Evolutionary conservation across 2,888 invertebrate genomes (phyloP), one percentile per base, ranked within the genome.

Genomic region (Plagodis dolabraria): DNA sequence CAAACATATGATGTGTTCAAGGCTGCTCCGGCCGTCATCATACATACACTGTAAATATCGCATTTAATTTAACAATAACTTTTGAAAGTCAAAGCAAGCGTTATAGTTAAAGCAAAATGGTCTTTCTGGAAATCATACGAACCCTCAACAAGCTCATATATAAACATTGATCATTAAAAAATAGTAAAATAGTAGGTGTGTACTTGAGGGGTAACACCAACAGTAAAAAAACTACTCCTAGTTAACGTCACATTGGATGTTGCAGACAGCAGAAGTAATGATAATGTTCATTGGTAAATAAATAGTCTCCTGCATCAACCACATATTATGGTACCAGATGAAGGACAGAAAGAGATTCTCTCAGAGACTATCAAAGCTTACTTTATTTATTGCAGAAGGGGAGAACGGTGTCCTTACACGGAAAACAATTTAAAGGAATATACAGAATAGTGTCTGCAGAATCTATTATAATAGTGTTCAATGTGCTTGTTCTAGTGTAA

Each of bases 1-100:
- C 82, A 85, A 88, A 89, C 87, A 88, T 78, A 87, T 83, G 80
- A 85, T 83, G 47, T 77, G 73, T 70, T 83, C 90, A 90, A 89
- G 90, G 91, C 83, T 85, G 79, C 75, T 70, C 68, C 67, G 77
- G 73, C 82, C 86, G 88, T 87, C 89, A 87, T 77, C 78, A 33
- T 57, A 55, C 48, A 74, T 76, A 79, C 82, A 79, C 74, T 77
- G 82, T 81, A 81, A 83, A 84, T 84, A 85, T 11, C 43, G 38
- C 43, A 56, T 57, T 63, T 60, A 49, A 52, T 67, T 63, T 81
- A 86, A 88, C 87, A 88, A 88, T 86, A 86, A 84, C 77, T 75
- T 75, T 75, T 83, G 84, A 86, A 87, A 85, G 86, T 83, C 85
- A 84, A 75, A 8, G 40, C 80, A 71, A 74, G 61, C 70, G 11